Base-by-base conservation (phyloP, 2,888 invertebrate genomes). In the Stenolophus ochropezus region DNA sequence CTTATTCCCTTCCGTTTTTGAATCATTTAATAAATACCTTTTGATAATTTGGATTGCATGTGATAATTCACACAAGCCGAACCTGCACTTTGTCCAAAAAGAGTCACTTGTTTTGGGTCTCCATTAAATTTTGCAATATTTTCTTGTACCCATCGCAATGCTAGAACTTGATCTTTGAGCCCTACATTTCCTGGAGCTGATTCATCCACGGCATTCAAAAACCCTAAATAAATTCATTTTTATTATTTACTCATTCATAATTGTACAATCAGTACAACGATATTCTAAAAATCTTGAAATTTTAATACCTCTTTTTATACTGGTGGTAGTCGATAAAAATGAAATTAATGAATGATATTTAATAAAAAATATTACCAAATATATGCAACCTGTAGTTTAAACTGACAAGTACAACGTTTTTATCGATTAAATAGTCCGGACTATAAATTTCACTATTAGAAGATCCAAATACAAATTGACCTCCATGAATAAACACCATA, bases 21-120 rank as follows among this genome's bases (percentile, higher is more conserved):
- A n/a, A n/a, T n/a, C n/a, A n/a, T n/a, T n/a, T n/a, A n/a, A n/a
- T n/a, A n/a, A n/a, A n/a, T 33, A 42, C 21, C 21, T 42, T 18
- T 18, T 2, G 61, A 23, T 1, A 4, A 16, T 14, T 77, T 42
- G 4, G 42, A 11, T 47, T 77, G 58, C 6, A 23, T 14, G 6
- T 58, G 47, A 20, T 42, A 77, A 20, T 77, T 58, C 4, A 77
- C 61, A 20, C 58, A 58, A 20, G 21, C 42, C n/a, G 77, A 49
- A 14, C 79, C 79, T 6, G 79, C 79, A 71, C 69, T 69, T 69
- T 69, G 27, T 1, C 79, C 79, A 6, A 79, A 27, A n/a, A 79
- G 51, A 11, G 79, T 79, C 4, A 79, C 53, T 53, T 53, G 18
- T 4, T 69, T 69, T 16, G 79, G 79, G 27, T 79, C 53, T 8